Evolutionary conservation across 1,140 invertebrate species (phyloP).

Genomic region (Potamilus streckersoni): DNA sequence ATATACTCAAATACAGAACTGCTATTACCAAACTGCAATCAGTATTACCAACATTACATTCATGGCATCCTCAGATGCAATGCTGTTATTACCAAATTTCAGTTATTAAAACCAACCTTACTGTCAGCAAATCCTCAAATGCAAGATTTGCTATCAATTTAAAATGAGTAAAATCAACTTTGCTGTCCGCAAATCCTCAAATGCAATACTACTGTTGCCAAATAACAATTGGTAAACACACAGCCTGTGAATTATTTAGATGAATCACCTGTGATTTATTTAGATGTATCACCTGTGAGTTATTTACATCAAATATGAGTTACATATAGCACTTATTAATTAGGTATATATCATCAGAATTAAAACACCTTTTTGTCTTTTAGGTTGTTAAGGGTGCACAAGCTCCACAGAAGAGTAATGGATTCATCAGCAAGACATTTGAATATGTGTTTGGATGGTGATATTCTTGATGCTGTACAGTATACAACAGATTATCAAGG

Average conservation of each 20-base stretch:
- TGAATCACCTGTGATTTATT: not conserved
- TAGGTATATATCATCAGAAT: slow-evolving; percentile 1
- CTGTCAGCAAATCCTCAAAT: too few species aligned
- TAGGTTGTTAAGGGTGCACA: slow-evolving; percentile 34
- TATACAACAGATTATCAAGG: too few species aligned
- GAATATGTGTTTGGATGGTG: slow-evolving; percentile 46
- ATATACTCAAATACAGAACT: too few species aligned
- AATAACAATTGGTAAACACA: not conserved
- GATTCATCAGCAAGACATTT: slow-evolving; percentile 36
- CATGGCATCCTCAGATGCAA: too few species aligned
- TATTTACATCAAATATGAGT: not conserved
- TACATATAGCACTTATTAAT: not conserved
- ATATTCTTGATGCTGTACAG: not conserved
- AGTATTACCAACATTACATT: not conserved
- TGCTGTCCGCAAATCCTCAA: too few species aligned
- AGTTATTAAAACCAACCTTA: not conserved
- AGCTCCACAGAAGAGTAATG: slow-evolving; percentile 36
- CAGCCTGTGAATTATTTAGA: not conserved
- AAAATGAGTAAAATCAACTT: too few species aligned
- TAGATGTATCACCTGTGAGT: not conserved
- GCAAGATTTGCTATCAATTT: too few species aligned
- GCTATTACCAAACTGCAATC: not conserved
- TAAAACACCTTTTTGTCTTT: not conserved
- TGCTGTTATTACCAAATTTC: not conserved
- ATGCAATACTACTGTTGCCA: not conserved